Base-by-base conservation (phyloP, 1,140 invertebrate genomes). In the Nomia melanderi region DNA sequence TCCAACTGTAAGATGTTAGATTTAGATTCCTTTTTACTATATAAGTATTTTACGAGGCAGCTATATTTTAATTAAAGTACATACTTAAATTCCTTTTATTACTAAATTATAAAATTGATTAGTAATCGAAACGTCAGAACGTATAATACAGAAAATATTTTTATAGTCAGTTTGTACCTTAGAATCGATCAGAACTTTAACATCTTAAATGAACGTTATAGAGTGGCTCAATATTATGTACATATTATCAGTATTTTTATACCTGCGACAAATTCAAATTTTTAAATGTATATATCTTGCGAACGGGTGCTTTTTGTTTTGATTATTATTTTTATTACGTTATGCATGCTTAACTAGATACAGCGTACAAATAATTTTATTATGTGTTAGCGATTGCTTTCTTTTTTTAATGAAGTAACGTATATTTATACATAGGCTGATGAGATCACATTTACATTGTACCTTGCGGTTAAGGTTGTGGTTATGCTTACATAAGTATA, bases 171-270 rank as follows among this genome's bases (percentile, higher is more conserved):
- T 60, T 60, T 36, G 25, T 62, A 41, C 9, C 7, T 20, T 2
- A 39, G 20, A 71, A 44, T 31, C 27, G 11, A 57, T 31, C 12
- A 31, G 25, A 20, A 20, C 17, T 12, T 20, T 23, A 20, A 56
- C n/a, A 11, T 54, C 63, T 39, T 14, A 44, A 57, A 41, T 25
- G 23, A 41, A 62, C 11, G 23, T 50, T 50, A 50, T 6, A 36
- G 44, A 50, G n/a, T 33, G 27, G 41, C 29, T 27, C 53, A 29
- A 76, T 8, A 67, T 41, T 14, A 5, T 69, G 62, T 59, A 44
- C 60, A 81, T 71, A 78, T 65, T 31, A 81, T 57, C 66, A 72
- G 72, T 78, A n/a, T 50, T 50, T 78, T 78, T 53, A 73, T 66
- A 72, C 11, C 31, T 63, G 29, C 36, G 36, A 63, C 20, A 53